Conservation (phyloP, 2,113 vertebrate genomes). For the Bubo scandiacus region DNA sequence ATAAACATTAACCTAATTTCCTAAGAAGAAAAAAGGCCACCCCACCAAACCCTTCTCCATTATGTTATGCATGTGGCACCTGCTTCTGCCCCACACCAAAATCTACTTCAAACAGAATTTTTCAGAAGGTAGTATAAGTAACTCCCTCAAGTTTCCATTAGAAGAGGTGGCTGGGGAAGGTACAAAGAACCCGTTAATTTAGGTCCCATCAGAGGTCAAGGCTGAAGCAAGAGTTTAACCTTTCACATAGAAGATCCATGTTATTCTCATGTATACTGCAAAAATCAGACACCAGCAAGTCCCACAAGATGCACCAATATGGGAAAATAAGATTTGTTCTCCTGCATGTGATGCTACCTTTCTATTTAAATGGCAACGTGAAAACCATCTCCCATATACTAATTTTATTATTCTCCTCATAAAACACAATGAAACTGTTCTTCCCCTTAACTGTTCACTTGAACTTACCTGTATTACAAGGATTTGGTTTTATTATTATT, state of each 20-base stretch:
- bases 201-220: neutral
- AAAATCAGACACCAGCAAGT: neutral
- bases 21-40: neutral
- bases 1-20: neutral
- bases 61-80: neutral
- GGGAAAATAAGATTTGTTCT: neutral
- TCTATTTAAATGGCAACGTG: neutral
- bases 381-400: neutral
- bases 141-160: neutral
- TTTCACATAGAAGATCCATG: neutral
- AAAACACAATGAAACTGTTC: neutral
- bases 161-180: neutral
- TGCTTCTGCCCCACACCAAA: neutral
- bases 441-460: neutral
- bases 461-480: neutral
- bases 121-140: rapidly evolving
- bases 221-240: neutral
- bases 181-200: neutral
- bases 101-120: neutral
- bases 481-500: neutral
- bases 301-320: rapidly evolving
- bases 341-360: neutral
- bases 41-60: neutral
- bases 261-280: neutral
- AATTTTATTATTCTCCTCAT: neutral